Base-by-base conservation (phyloP, 2,113 vertebrate genomes). In the Melanerpes formicivorus region DNA sequence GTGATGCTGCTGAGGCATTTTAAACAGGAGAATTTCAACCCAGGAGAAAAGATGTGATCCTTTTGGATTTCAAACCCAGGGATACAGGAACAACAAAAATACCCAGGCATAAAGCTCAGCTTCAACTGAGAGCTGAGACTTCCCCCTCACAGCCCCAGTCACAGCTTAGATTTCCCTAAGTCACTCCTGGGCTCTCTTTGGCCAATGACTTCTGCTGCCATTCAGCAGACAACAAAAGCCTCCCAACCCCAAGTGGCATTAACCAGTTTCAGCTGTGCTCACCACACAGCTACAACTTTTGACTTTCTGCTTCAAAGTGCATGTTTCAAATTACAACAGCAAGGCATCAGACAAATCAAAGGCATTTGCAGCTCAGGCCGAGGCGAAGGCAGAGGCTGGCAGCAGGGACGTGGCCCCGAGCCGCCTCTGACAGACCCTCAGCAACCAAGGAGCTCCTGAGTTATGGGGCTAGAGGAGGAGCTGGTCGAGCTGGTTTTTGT, bases 261-360 rank as follows among this genome's bases (percentile, higher is more conserved):
- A 58, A 63, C 30, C 69, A 59, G 7, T 26, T 56, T 27, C 90
- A 65, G 80, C 40, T 88, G 34, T 23, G 22, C 2, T 42, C 55
- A 54, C 84, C 27, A 4, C 42, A 65, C 26, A 93, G 64, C 66
- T 22, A 25, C 55, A 26, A 4, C 25, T 66, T 84, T 40, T 3
- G 75, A 30, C 83, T 83, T 93, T 71, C 48, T 48, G 72, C 71
- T 94, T 85, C 79, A 29, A 94, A 95, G 86, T 40, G 74, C 79
- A 17, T 37, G 19, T 74, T 93, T 92, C 42, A 6, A 80, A 80
- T 26, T 3, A 75, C 50, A 59, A 63, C 56, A 59, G 75, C 25
- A 90, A 92, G 91, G 92, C 93, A 71, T 71, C 1, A 71, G 55
- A 25, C 44, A 64, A 58, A 58, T 4, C 52, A n/a, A 82, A 90